Conservation (phyloP, 2,888 invertebrate species). For the Volucella zonaria region DNA sequence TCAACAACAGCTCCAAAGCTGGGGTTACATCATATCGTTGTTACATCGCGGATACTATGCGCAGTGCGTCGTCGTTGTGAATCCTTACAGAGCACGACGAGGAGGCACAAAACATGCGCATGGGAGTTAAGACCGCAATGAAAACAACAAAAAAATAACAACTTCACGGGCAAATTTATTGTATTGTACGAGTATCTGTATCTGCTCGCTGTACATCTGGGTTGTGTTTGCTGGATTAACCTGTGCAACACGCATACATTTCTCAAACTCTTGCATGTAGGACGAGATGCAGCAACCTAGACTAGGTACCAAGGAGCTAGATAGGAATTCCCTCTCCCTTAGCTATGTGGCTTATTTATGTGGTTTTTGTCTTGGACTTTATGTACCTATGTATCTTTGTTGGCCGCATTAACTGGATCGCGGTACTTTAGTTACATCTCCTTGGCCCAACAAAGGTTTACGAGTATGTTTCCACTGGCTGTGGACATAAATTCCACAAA, state of each 20-base stretch:
- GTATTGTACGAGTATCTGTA: conserved; percentile 34
- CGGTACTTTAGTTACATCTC: conserved; percentile 24
- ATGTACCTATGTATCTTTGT: conserved; percentile 2
- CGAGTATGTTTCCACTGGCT: conserved; percentile 20
- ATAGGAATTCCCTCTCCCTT: not conserved
- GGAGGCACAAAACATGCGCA: conserved; percentile 4
- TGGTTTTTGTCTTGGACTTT: conserved; percentile 48
- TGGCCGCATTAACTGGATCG: conserved; percentile 55
- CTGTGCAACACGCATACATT: conserved; percentile 11
- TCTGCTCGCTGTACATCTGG: conserved; percentile 2
- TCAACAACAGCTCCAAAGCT: conserved; percentile 23
- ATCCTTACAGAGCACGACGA: conserved; percentile 31
- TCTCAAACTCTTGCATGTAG: conserved; percentile 26
- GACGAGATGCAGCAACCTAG: not conserved
- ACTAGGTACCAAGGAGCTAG: not conserved
- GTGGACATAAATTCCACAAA: conserved; percentile 63
- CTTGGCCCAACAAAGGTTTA: conserved; percentile 26
- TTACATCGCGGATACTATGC: conserved; percentile 41
- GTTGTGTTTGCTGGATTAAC: conserved; percentile 32
- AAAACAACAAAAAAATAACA: conserved; percentile 8
- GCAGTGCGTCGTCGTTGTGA: not conserved
- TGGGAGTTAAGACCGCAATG: not conserved
- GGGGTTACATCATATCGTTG: conserved; percentile 61
- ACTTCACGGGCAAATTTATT: conserved; percentile 57
- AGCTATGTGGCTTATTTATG: conserved; percentile 60